These are phyloP conservation scores for Eptesicus fuscus DNA, from an alignment of 2,113 vertebrate species.

Conservation along the genomic window DNA sequence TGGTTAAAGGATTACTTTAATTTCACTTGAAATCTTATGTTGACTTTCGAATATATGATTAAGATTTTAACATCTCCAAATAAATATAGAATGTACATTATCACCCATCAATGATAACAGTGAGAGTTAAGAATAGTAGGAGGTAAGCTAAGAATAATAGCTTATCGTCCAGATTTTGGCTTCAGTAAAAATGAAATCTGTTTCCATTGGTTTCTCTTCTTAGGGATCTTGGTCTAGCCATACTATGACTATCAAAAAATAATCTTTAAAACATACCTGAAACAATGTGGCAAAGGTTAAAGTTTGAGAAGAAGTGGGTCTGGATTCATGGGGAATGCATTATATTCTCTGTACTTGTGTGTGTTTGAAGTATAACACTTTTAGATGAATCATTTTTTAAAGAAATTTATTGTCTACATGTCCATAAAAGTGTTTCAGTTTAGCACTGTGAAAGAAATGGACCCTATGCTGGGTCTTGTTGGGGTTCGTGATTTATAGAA, in stretches of 20 bases:
- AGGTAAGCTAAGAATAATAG: not conserved
- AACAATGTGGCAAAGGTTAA: not conserved
- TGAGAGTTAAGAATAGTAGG: conserved; percentile 17
- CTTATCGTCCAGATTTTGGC: not conserved
- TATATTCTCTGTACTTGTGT: not conserved
- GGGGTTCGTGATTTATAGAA: conserved; percentile 40
- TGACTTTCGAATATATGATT: not conserved
- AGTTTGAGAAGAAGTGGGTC: not conserved
- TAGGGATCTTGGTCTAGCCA: conserved; percentile 13
- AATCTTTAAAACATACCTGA: not conserved
- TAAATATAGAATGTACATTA: not conserved
- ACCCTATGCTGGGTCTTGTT: not conserved
- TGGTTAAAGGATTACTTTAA: not conserved
- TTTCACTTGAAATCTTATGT: not conserved
- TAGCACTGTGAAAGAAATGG: not conserved
- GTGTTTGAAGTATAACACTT: conserved; percentile 25
- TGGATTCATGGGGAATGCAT: not conserved
- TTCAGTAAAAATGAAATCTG: conserved; percentile 17
- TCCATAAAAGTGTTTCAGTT: conserved; percentile 33
- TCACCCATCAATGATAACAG: not conserved
- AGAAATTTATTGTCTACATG: not conserved
- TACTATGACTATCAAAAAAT: not conserved
- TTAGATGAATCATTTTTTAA: conserved; percentile 28
- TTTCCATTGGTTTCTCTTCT: not conserved
- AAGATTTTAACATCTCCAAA: not conserved